Evolutionary conservation across 2,888 invertebrate genomes (phyloP), one percentile per base, ranked within the genome.

Genomic region (Lepidocyrtinus sp.): DNA sequence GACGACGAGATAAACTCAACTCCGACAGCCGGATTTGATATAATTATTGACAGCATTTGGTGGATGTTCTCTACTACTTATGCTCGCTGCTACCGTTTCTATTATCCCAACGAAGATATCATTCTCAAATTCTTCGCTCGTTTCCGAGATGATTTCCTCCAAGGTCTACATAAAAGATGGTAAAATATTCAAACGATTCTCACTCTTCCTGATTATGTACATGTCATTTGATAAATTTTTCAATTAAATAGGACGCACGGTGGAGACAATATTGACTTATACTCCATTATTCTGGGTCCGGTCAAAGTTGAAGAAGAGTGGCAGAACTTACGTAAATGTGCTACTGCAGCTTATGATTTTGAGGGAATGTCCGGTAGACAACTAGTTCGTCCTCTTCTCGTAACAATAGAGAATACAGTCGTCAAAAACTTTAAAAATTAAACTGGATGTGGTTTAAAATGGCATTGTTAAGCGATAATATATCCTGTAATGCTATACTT

Each of bases 41-140:
- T 70, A 17, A 61, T 80, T 9, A 46, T 80, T 15, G 80, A 80
- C 24, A 70, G 64, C 24, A n/a, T 75, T 25, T 80, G 80, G 80
- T 80, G 75, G 75, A 80, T 80, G 80, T 80, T 80, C 17, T 46
- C 80, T 1, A 64, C 36, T 1, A 26, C 80, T 0, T 80, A 75
- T 50, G 80, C 80, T 21, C 36, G 46, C 12, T 46, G 46, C 1
- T 50, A 50, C 15, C 50, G 50, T 2, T 50, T 50, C 15, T 71
- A 63, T 24, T 80, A 80, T 50, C 80, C 80, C 1, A 70, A 75
- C 9, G 80, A 75, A 19, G 80, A 80, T 26, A 45, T 67, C 12
- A 22, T 46, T 36, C 36, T 12, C 27, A 27, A 75, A 59, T 80
- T 75, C 45, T 80, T 75, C 21, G 21, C 75, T 12, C 22, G 61